Percentiles rank a stretch among this genome's conserved stretches.
phyloP scores from a whole-genome alignment of 2,888 invertebrate species.

The Standfussiana lucernea region DNA sequence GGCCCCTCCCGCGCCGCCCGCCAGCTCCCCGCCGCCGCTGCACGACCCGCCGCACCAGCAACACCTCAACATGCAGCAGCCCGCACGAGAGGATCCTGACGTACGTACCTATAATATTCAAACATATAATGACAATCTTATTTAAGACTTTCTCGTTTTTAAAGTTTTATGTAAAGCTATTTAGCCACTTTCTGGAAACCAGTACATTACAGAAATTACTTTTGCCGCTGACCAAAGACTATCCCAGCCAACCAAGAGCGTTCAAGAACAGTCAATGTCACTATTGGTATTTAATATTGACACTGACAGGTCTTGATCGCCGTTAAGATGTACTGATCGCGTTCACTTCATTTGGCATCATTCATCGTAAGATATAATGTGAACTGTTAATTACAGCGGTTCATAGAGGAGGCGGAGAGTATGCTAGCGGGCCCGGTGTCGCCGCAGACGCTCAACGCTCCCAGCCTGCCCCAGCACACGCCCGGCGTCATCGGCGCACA shows the following conservation, averaged over 20 bases:
- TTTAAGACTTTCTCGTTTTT: background rate
- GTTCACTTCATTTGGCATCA: background rate
- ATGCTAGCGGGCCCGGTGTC: conserved; percentile 94
- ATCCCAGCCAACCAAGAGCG: background rate
- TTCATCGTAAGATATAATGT: background rate
- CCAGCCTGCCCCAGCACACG: conserved; percentile 92
- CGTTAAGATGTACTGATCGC: background rate
- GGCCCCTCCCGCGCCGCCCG: conserved; percentile 60
- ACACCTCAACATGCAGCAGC: conserved; percentile 65
- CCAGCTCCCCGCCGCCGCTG: conserved; percentile 72
- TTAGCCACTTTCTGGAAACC: background rate
- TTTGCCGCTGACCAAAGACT: background rate
- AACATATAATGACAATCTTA: background rate
- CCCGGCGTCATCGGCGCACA: conserved; percentile 99
- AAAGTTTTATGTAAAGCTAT: too few relatives aligned
- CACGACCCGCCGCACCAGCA: conserved; percentile 63
- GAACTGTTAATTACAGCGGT: conserved; percentile 31
- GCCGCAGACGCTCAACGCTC: conserved; percentile 89
- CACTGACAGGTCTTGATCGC: background rate
- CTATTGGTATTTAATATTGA: background rate
- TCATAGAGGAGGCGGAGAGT: conserved; percentile 92
- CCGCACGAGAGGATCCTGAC: conserved; percentile 93
- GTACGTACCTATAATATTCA: conserved; percentile 90
- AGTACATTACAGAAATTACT: background rate
- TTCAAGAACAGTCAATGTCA: background rate